phyloP scores from a whole-genome alignment of 2,888 invertebrate species.

The Meiosimyza decipiens region DNA sequence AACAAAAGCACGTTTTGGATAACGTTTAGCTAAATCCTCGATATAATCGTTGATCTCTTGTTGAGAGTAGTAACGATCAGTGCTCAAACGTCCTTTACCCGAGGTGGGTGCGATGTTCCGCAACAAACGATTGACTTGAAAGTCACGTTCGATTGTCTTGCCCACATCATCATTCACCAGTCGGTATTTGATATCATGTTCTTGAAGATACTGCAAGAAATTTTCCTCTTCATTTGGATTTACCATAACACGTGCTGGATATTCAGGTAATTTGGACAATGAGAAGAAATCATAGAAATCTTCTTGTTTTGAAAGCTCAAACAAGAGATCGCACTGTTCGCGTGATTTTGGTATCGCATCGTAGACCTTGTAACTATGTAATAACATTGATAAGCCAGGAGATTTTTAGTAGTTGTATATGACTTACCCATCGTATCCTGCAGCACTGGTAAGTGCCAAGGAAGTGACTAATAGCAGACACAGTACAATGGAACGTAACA shows the following conservation, averaged over 20 bases:
- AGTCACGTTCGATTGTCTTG: constrained; percentile 51
- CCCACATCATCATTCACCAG: constrained; percentile 55
- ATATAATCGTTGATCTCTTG: constrained; percentile 69
- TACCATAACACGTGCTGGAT: constrained; percentile 54
- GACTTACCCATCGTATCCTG: constrained; percentile 48
- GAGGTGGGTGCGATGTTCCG: constrained; percentile 45
- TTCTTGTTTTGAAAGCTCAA: constrained; percentile 42
- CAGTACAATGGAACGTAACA: constrained; percentile 45
- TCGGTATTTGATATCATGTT: constrained; percentile 40
- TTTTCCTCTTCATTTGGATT: constrained; percentile 47
- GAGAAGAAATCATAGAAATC: constrained; percentile 56
- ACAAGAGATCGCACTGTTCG: constrained; percentile 48
- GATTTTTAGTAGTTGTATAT: too few species aligned
- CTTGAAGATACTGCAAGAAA: constrained; percentile 48
- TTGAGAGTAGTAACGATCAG: constrained; percentile 57
- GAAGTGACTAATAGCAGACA: constrained; percentile 45
- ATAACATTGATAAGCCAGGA: not conserved
- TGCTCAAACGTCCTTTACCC: constrained; percentile 53
- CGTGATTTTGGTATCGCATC: constrained; percentile 35
- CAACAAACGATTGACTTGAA: constrained; percentile 45
- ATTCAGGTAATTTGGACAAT: constrained; percentile 46
- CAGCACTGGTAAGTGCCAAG: constrained; percentile 32
- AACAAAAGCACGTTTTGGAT: constrained; percentile 69
- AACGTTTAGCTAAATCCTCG: constrained; percentile 65
- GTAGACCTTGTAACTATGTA: constrained; percentile 24